Evolutionary conservation across 2,113 vertebrate species (phyloP), one percentile per base, ranked within the genome.

Genomic region (Proterorhinus semilunaris): DNA sequence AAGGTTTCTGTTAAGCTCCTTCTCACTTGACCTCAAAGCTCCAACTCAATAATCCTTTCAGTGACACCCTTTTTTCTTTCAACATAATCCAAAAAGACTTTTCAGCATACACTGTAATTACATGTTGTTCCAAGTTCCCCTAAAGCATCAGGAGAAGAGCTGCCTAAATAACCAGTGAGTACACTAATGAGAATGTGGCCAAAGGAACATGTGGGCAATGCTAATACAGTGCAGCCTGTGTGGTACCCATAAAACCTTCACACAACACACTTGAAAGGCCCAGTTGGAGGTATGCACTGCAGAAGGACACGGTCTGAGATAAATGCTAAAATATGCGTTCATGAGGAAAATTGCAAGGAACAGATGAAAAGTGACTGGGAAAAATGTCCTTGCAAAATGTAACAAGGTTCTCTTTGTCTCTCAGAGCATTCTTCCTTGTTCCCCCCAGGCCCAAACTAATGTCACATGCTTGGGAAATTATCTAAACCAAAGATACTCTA

Each of bases 11-110:
- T 79, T 87, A 76, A 91, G 72, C 80, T 68, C 52, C 69, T 69
- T 61, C 77, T 80, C 77, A 67, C 62, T 86, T 87, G 87, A 90
- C 84, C 89, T 85, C 66, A 54, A 83, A 86, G 89, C 83, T 67
- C 69, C 66, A 80, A 81, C 75, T 83, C 82, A 74, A 66, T 86
- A 87, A 89, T 87, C 36, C 27, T 59, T 43, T 43, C 10, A 2
- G 10, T 5, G 11, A 42, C 36, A 42, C 12, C 57, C 58, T 61
- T n/a, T 13, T n/a, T 65, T 36, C 8, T 53, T 36, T 36, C 5
- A 65, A 63, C 54, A 8, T 59, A 27, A 5, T 55, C 8, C 10
- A 9, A 55, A 27, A 36, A 13, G 36, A 48, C 57, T 48, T 51
- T 62, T 51, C 16, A 58, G 49, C 73, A 57, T 65, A 78, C 47